Percentiles rank a stretch among this genome's conserved stretches.
Evolutionary conservation across 2,113 vertebrate species (phyloP).

Genomic region (Centrocercus urophasianus): DNA sequence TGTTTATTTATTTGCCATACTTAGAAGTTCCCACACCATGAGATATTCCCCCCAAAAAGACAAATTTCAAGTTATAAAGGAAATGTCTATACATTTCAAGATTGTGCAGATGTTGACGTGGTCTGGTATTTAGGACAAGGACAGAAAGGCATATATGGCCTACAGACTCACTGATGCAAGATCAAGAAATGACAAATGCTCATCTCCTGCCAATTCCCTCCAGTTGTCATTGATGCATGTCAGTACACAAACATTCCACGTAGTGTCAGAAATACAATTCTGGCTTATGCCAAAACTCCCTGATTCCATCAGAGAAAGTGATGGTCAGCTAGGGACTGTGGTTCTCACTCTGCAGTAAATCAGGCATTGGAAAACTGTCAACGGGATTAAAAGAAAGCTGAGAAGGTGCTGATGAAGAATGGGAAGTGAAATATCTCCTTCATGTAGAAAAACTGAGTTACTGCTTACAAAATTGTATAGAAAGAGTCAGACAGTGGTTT

Average conservation of each 20-base stretch:
- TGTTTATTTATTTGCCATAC: neutral
- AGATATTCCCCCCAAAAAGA: neutral
- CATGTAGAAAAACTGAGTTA: constrained; percentile 37
- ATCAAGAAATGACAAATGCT: neutral
- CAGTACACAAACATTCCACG: constrained; percentile 29
- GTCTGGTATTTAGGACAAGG: neutral
- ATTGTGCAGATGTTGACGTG: neutral
- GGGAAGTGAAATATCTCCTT: constrained; percentile 24
- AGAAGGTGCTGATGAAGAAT: neutral
- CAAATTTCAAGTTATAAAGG: neutral
- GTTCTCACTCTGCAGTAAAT: neutral
- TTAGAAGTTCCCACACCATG: neutral
- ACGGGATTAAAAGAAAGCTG: neutral
- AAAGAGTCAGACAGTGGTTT: constrained; percentile 51
- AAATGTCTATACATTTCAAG: neutral
- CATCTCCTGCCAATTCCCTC: neutral
- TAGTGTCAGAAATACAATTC: constrained; percentile 2
- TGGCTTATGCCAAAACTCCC: neutral
- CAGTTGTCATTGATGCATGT: neutral
- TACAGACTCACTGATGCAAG: neutral
- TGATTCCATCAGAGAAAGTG: neutral
- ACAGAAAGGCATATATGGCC: neutral
- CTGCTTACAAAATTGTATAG: constrained; percentile 27
- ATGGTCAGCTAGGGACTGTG: neutral
- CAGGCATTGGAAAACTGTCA: neutral